These are phyloP conservation scores for Nothobranchius furzeri DNA, from an alignment of 2,113 vertebrate genomes.

Conservation along the genomic window DNA sequence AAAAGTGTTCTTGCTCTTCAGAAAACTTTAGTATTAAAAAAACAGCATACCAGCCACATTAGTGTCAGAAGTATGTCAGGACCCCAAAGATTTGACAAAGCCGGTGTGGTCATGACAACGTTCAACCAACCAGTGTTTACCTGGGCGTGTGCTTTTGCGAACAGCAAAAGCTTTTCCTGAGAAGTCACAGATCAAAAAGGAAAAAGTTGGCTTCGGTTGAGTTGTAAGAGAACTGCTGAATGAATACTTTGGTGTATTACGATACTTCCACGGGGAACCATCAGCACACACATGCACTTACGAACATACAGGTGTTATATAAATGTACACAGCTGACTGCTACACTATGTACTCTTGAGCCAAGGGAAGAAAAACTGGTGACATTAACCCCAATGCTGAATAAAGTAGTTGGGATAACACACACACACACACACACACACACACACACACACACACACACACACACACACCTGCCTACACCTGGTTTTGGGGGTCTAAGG, in stretches of 20 bases:
- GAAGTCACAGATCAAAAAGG: conserved; percentile 27
- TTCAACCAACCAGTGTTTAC: too few species aligned
- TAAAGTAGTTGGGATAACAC: conserved; percentile 47
- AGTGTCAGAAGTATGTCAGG: too few species aligned
- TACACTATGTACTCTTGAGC: conserved; percentile 32
- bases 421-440: conserved; percentile 1
- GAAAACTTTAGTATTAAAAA: too few species aligned
- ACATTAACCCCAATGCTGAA: conserved; percentile 54
- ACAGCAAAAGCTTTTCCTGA: conserved; percentile 56
- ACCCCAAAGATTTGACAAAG: too few species aligned
- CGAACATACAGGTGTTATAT: conserved; percentile 6
- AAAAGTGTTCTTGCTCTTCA: too few species aligned
- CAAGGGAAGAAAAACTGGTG: conserved; percentile 37
- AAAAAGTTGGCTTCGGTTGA: conserved; percentile 35
- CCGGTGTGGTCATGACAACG: too few species aligned
- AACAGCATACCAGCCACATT: too few species aligned
- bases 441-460: too few species aligned
- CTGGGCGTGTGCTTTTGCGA: conserved; percentile 15
- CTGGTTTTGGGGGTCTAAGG: conserved; percentile 63
- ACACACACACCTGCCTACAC: conserved; percentile 52
- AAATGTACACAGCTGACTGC: conserved; percentile 40
- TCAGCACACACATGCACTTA: not conserved
- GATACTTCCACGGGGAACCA: conserved; percentile 34
- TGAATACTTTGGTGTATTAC: conserved; percentile 9
- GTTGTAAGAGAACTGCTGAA: conserved; percentile 54